Base-by-base conservation (phyloP, 2,113 vertebrate species). In the Tetrax tetrax region DNA sequence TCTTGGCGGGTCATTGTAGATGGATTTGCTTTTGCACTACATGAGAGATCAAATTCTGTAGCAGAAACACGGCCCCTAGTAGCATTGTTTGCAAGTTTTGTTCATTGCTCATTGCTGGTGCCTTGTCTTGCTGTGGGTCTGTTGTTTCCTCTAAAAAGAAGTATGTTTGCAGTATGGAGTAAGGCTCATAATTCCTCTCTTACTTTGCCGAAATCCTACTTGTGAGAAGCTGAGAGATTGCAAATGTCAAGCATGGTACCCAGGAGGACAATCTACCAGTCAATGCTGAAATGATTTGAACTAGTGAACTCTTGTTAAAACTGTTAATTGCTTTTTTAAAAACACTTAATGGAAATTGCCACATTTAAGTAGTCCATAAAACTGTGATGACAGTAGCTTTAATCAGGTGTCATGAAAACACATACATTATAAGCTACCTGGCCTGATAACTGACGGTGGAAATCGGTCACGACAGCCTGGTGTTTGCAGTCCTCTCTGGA, bases 241-340 rank as follows among this genome's bases (percentile, higher is more conserved):
- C 84, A 97, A 97, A 97, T 97, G 95, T 96, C 95, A 96, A 71
- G 83, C 79, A 27, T 48, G 61, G 76, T 76, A 93, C 93, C 95
- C 91, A 96, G 51, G 93, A 95, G 93, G 77, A 94, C 96, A 96
- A 97, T 96, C 95, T 92, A 86, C 79, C 80, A 87, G 91, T 95
- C 96, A 96, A 85, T 96, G 88, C 82, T 83, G 92, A 96, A 95
- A 96, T 83, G 76, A 96, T 96, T 96, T 97, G 93, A 96, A 96
- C 95, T 94, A 77, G 59, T 97, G 97, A 96, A 96, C 94, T 94
- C 96, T 80, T 91, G 87, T 96, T 96, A 96, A 96, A 96, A 96
- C 95, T 95, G 94, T 79, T 96, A 96, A 97, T 97, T 95, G 94
- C 89, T 94, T 97, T 96, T 97, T 95, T 91, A 90, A 97, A 95